Base-by-base conservation (phyloP, 2,888 invertebrate genomes). In the Cotesia congregata region DNA sequence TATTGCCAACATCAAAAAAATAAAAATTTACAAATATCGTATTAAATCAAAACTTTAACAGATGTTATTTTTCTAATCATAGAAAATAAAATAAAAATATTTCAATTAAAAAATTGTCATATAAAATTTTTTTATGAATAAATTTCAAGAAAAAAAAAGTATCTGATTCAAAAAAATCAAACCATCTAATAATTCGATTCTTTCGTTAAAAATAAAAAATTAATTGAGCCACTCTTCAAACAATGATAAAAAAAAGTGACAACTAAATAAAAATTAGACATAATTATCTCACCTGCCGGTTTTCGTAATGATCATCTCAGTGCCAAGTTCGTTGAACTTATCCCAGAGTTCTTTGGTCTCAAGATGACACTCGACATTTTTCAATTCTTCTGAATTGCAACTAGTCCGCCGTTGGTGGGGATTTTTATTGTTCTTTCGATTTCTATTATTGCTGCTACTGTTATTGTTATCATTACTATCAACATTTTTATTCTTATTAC, bases 221-320 rank as follows among this genome's bases (percentile, higher is more conserved):
- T 20, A 20, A 20, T 1, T 30, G 30, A 30, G 3, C 30, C 30
- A 3, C 30, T 30, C 3, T 30, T 3, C 3, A 30, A 30, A 30
- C 30, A 30, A 3, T 84, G 85, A 80, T 86, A 85, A 87, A 87
- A 86, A 86, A 77, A 76, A 72, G 69, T 9, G 15, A 12, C 61
- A 41, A 59, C 67, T 60, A 60, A 38, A 59, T 67, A 67, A 30
- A 59, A 59, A 15, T 15, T 15, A n/a, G 72, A 39, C 65, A 78
- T 79, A 38, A 65, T 65, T 40, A 76, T 87, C 92, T 90, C 88
- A 95, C 95, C 95, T 92, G 88, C 95, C 95, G 78, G 94, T 94
- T 90, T 95, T 95, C 9, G 95, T 95, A 90, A 95, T 95, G 90
- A 95, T 95, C 95, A 95, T 95, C 90, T 95, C 95, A 1, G 95